Conservation (phyloP, 2,888 invertebrate genomes). For the Hesperia comma region DNA sequence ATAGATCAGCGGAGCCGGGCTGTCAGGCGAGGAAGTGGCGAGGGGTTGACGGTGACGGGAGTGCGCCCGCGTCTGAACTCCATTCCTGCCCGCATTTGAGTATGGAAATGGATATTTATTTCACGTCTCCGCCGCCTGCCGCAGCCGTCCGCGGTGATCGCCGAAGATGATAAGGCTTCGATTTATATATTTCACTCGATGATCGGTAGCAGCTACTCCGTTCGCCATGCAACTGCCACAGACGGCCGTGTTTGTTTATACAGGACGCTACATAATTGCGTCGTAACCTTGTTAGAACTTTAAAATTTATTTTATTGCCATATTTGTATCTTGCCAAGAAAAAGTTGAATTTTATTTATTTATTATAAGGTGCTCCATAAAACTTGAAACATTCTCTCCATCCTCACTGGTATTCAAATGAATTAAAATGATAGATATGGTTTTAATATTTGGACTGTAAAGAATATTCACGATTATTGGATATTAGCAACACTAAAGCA, state of each 20-base stretch:
- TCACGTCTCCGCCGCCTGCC: constrained; percentile 64
- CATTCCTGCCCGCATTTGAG: constrained; percentile 65
- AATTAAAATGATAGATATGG: too few species aligned
- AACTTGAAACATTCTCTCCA: too few species aligned
- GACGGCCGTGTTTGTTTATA: constrained; percentile 57
- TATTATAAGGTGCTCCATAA: too few species aligned
- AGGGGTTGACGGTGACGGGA: constrained; percentile 51
- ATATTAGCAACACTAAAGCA: too few species aligned
- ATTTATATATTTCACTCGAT: constrained; percentile 82
- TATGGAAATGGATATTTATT: constrained; percentile 83
- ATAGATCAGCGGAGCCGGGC: constrained; percentile 72
- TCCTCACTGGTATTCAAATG: too few species aligned
- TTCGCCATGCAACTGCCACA: constrained; percentile 72
- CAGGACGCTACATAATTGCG: constrained; percentile 51
- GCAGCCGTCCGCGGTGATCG: constrained; percentile 74
- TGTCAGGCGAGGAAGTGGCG: constrained; percentile 45
- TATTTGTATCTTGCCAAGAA: constrained; percentile 15
- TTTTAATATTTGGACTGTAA: too few species aligned
- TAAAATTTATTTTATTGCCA: constrained; percentile 14
- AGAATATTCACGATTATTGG: too few species aligned
- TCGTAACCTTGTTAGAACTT: constrained; percentile 27
- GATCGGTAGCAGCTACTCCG: constrained; percentile 74
- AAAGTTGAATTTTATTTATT: too few species aligned
- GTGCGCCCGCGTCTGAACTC: constrained; percentile 54
- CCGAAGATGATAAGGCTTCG: constrained; percentile 78